These are phyloP conservation scores for Caenorhabditis sp. DNA, from an alignment of 2,888 invertebrate species.

Conservation along the genomic window DNA sequence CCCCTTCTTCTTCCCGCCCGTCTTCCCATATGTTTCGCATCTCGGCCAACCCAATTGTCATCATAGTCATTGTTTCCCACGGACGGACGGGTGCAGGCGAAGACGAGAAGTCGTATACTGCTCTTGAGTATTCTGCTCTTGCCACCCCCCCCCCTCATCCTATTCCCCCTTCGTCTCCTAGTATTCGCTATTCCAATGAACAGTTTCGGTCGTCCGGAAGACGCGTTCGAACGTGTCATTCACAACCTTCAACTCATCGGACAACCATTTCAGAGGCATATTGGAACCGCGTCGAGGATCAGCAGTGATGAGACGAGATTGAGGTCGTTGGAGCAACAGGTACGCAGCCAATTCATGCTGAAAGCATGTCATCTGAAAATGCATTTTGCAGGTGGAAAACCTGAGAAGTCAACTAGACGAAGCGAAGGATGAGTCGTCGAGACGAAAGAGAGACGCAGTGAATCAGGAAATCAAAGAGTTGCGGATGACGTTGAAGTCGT, in stretches of 20 bases:
- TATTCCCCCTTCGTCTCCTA: not conserved
- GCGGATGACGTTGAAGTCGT: slow-evolving; percentile 73
- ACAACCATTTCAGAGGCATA: slow-evolving; percentile 45
- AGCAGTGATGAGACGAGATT: slow-evolving; percentile 51
- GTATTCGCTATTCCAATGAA: not conserved
- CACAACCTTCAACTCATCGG: slow-evolving; percentile 50
- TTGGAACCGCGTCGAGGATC: slow-evolving; percentile 37
- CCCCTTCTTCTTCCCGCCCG: too few relatives aligned
- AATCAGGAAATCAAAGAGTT: slow-evolving; percentile 65
- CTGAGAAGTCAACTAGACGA: slow-evolving; percentile 78
- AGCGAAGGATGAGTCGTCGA: slow-evolving; percentile 63
- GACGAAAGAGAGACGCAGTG: slow-evolving; percentile 37
- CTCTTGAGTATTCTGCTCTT: not conserved
- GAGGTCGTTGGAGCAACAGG: slow-evolving; percentile 58
- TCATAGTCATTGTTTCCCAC: slow-evolving; percentile 50
- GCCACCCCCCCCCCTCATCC: not conserved
- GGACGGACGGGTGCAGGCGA: not conserved
- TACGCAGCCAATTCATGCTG: not conserved
- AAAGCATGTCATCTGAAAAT: not conserved
- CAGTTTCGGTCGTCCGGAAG: slow-evolving; percentile 24
- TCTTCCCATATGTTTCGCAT: slow-evolving; percentile 57
- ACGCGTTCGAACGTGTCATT: slow-evolving; percentile 55
- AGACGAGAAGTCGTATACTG: not conserved
- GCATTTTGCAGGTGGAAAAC: slow-evolving; percentile 75
- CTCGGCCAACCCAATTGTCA: slow-evolving; percentile 28